Base-by-base conservation (phyloP, 1,140 invertebrate genomes). In the Zaprionus tsacasi region DNA sequence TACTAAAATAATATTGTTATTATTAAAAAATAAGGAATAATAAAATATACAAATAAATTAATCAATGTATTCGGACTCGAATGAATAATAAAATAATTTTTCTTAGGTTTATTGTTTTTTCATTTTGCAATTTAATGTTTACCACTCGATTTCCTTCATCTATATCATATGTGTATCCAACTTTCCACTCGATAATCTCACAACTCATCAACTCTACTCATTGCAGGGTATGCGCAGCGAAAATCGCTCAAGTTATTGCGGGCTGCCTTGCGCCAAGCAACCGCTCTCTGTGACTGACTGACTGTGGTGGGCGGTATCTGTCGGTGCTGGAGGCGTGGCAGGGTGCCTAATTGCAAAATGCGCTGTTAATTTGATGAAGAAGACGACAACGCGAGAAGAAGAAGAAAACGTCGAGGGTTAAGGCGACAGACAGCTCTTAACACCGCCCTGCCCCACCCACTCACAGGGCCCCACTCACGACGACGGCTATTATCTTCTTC, bases 331-430 rank as follows among this genome's bases (percentile, higher is more conserved):
- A 4, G 45, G 45, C 45, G 45, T 50, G 45, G 45, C 45, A 11
- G 8, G 45, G 45, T 50, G 21, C 11, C 45, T 50, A 50, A 50
- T 50, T 50, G 45, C 45, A 50, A 50, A 50, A 50, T 50, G 45
- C 17, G 45, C 45, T 50, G 45, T 25, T 21, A 50, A 50, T 50
- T 50, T 50, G 17, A 50, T 6, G 40, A 45, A 45, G 40, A 45
- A 45, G 27, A 30, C 27, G 27, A 30, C 27, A 6, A 30, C 3
- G n/a, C 21, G 13, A n/a, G 13, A 40, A 40, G 38, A 40, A 40
- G 38, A 5, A 40, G n/a, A 45, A 15, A 15, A 45, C 40, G n/a
- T 45, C 40, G 40, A 45, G 40, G 40, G 40, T 45, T 45, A 45
- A 15, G 7, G 40, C 40, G 40, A 45, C 40, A 45, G 40, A 3